phyloP scores from a whole-genome alignment of 2,113 vertebrate species.

The Gobius niger region DNA sequence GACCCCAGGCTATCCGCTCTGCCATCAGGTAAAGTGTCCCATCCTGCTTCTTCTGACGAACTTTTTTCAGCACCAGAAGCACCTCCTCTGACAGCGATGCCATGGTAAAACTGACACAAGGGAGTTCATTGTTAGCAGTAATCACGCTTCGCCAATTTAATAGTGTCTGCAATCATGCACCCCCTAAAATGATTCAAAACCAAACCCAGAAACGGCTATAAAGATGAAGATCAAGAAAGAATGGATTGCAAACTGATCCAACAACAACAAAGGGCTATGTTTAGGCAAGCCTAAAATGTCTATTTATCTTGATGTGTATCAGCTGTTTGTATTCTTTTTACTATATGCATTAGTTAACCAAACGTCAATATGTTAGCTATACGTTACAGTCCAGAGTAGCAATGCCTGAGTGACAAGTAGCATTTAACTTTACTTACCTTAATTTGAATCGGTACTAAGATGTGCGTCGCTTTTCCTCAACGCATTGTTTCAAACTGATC shows the following conservation, averaged over 20 bases:
- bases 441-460: conserved; percentile 25
- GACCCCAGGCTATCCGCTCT: conserved; percentile 94
- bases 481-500: conserved; percentile 16
- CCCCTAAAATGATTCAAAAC: not conserved
- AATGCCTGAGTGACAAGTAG: conserved; percentile 48
- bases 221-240: not conserved
- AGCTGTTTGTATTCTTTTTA: too few relatives aligned
- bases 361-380: conserved; percentile 50
- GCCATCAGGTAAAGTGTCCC: conserved; percentile 98
- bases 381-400: conserved; percentile 33
- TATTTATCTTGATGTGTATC: too few relatives aligned
- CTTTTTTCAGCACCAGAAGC: conserved; percentile 92
- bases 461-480: conserved; percentile 17
- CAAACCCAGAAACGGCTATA: too few relatives aligned
- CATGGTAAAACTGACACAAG: conserved; percentile 75
- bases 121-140: not conserved
- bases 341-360: conserved; percentile 27
- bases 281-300: not conserved
- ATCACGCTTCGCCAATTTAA: not conserved
- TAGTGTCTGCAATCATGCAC: too few relatives aligned
- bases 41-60: conserved; percentile 97
- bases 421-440: conserved; percentile 61
- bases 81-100: conserved; percentile 97
- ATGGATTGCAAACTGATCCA: not conserved
- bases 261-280: not conserved